Evolutionary conservation across 2,113 vertebrate genomes (phyloP), one percentile per base, ranked within the genome.

Genomic region (Phalacrocorax pelagicus): DNA sequence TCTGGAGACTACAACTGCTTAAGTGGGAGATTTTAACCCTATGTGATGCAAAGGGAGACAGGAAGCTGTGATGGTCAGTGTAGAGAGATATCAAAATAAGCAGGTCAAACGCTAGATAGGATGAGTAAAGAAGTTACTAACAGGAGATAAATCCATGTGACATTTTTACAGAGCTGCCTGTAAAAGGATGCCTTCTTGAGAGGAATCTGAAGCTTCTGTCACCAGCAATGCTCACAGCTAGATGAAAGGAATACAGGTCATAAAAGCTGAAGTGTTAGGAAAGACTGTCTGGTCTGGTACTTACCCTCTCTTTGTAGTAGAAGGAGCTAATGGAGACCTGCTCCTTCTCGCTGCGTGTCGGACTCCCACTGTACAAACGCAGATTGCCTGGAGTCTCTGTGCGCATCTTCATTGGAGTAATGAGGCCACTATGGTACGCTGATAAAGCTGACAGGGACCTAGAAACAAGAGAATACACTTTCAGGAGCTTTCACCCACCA

Each of bases 301-400:
- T 98, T 98, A 99, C 99, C 98, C 99, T 98, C 67, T 99, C 99
- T 98, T 99, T 99, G 94, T 99, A 99, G 98, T 99, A 99, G 98
- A 99, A 99, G 95, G 99, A 99, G 38, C 99, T 99, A 89, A 99
- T 99, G 96, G 99, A 99, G 88, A 99, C 99, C 58, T 99, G 99
- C 90, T 99, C 99, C 96, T 99, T 99, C 96, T 99, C 99, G 0
- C 98, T 98, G 80, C 99, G 99, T 0, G 99, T 99, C 0, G 99
- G 99, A 88, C 99, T 99, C 74, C 99, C 98, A 2, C 99, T 99
- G 97, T 99, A 99, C 12, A 99, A 86, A 17, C 99, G 98, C 79
- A 99, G 98, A 2, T 99, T 98, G 95, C 98, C 99, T 40, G 99
- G 99, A 54, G 99, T 98, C 98, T 99, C 99, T 0, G 98, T 99